Percentiles rank a stretch among this genome's conserved stretches.
phyloP scores from a whole-genome alignment of 1,140 invertebrate genomes.

The Euura lappo region DNA sequence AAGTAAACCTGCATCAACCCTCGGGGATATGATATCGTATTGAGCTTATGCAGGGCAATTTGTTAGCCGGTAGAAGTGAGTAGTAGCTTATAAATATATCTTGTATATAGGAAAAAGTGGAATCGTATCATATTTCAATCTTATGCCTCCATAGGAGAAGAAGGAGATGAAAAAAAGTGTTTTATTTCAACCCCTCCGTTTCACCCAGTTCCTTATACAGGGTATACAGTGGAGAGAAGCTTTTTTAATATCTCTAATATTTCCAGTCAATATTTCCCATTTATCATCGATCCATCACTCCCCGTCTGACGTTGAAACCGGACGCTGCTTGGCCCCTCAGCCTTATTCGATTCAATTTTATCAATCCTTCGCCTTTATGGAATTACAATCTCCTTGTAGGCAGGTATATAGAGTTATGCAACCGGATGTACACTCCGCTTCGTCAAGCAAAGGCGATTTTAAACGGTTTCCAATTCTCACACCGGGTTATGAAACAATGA shows the following conservation, averaged over 20 bases:
- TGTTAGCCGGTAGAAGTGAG: no score
- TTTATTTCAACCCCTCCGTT: no score
- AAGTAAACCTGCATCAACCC: background rate
- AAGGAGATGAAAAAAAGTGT: no score
- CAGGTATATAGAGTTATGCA: no score
- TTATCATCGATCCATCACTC: constrained; percentile 48
- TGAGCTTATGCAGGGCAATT: no score
- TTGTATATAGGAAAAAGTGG: background rate
- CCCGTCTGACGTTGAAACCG: constrained; percentile 38
- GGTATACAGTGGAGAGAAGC: background rate
- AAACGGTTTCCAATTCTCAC: no score
- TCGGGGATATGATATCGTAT: background rate
- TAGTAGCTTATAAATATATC: no score
- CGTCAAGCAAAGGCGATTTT: no score
- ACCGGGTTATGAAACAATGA: background rate
- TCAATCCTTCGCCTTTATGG: no score
- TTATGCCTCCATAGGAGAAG: background rate
- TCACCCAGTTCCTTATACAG: no score
- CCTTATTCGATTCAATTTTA: background rate
- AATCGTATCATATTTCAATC: constrained; percentile 5
- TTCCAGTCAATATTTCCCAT: constrained; percentile 49
- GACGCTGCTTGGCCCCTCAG: constrained; percentile 24
- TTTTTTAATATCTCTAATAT: constrained; percentile 53
- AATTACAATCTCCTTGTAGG: no score
- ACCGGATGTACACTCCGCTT: no score